A percentile compares a stretch with the other conserved stretches of the same genome.
Evolutionary conservation across 2,888 invertebrate genomes (phyloP).

Genomic region (Acanthosepion pharaonis): DNA sequence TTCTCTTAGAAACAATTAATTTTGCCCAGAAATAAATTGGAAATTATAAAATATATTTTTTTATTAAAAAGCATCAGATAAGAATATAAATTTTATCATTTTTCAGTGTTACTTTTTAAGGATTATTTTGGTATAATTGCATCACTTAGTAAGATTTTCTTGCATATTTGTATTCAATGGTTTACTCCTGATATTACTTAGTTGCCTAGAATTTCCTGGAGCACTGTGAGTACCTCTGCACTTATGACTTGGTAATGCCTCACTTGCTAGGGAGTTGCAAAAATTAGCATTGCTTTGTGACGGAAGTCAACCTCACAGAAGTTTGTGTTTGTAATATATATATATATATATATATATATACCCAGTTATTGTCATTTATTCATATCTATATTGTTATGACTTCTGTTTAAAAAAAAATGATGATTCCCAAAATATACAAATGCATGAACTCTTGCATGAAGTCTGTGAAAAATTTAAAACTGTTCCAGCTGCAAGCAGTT

Average conservation of each 20-base stretch:
- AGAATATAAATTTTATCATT: too few relatives aligned
- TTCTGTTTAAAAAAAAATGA: fast-evolving
- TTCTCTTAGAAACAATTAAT: too few relatives aligned
- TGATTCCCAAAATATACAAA: not conserved
- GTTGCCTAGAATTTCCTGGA: not conserved
- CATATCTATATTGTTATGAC: not conserved
- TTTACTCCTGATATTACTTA: not conserved
- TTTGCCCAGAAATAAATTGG: too few relatives aligned
- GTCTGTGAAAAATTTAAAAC: not conserved
- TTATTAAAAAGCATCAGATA: too few relatives aligned
- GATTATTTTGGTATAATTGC: not conserved
- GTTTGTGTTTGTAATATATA: not conserved
- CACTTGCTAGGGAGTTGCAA: not conserved
- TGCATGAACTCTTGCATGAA: not conserved
- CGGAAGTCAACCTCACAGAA: not conserved
- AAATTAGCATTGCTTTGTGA: not conserved
- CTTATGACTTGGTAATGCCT: not conserved
- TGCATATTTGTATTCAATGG: not conserved
- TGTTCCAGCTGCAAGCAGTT: not conserved
- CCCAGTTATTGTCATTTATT: not conserved
- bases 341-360: not conserved
- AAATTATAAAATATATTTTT: too few relatives aligned
- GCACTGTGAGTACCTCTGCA: not conserved
- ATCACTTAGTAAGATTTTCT: not conserved
- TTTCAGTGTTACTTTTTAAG: not conserved